phyloP scores from a whole-genome alignment of 2,797 vertebrate genomes.

The Cercopithecus mitis region DNA sequence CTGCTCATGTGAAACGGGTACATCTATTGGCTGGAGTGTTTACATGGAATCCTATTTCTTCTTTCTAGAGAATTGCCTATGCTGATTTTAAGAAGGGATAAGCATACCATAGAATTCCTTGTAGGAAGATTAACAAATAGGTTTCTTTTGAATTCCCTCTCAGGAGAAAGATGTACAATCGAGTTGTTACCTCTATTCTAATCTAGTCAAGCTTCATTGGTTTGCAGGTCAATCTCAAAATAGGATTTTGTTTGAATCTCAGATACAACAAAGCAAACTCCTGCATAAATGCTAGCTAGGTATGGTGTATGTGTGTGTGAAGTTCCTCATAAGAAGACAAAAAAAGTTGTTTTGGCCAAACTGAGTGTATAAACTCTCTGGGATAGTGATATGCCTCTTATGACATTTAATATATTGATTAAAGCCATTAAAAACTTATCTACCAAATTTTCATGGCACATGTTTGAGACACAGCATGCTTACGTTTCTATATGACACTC shows the following conservation, averaged over 20 bases:
- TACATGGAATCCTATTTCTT: not conserved
- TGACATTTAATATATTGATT: not conserved
- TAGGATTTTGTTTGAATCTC: slow-evolving; percentile 27
- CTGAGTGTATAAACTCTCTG: not conserved
- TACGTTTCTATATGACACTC: not conserved
- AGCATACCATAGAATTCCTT: slow-evolving; percentile 28
- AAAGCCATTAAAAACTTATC: not conserved
- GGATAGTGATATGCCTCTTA: not conserved
- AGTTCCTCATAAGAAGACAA: not conserved
- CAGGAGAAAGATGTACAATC: not conserved
- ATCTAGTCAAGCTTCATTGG: not conserved
- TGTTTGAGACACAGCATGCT: not conserved
- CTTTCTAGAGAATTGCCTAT: not conserved
- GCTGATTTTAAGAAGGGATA: slow-evolving; percentile 44
- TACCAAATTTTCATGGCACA: not conserved
- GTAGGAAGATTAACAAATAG: slow-evolving; percentile 49
- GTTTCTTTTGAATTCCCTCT: slow-evolving; percentile 50
- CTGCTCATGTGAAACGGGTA: not conserved
- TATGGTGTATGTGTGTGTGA: not conserved
- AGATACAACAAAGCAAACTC: not conserved
- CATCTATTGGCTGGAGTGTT: not conserved
- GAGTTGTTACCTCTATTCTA: not conserved
- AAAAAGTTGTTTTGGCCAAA: not conserved
- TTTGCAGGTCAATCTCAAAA: slow-evolving; percentile 24
- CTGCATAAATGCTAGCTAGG: not conserved